Conservation (phyloP, 2,797 vertebrate genomes). For the Poecilia picta region DNA sequence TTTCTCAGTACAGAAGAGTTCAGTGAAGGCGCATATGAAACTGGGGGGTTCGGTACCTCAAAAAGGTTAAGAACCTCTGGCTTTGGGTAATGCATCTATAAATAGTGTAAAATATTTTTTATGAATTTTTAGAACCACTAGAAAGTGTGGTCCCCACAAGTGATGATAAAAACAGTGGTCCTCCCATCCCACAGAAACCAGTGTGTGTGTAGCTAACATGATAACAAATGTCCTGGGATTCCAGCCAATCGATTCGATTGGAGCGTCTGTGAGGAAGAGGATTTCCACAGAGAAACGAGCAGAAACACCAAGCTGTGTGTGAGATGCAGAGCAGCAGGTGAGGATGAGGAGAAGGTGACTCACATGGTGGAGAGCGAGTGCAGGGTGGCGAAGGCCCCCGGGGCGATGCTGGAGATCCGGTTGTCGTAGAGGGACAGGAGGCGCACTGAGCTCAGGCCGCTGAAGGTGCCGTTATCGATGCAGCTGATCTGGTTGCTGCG, state of each 20-base stretch:
- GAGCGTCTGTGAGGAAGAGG: constrained; percentile 56
- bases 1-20: no score
- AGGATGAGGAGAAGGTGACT: constrained; percentile 60
- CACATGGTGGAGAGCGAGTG: constrained; percentile 97
- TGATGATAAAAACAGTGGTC: no score
- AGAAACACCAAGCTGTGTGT: neutral
- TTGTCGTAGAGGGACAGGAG: constrained; percentile 97
- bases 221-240: constrained; percentile 64
- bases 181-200: no score
- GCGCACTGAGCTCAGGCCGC: constrained; percentile 94
- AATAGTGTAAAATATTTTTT: no score
- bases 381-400: constrained; percentile 92
- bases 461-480: constrained; percentile 94
- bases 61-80: no score
- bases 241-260: constrained; percentile 59
- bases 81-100: no score
- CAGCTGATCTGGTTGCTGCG: constrained; percentile 97
- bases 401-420: constrained; percentile 93
- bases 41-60: no score
- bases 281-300: constrained; percentile 51
- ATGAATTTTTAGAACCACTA: no score
- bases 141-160: no score
- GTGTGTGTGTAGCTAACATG: constrained; percentile 48
- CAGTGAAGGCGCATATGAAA: no score
- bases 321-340: neutral